These are phyloP conservation scores for Prunella strophiata DNA, from an alignment of 2,797 vertebrate species.

Conservation along the genomic window DNA sequence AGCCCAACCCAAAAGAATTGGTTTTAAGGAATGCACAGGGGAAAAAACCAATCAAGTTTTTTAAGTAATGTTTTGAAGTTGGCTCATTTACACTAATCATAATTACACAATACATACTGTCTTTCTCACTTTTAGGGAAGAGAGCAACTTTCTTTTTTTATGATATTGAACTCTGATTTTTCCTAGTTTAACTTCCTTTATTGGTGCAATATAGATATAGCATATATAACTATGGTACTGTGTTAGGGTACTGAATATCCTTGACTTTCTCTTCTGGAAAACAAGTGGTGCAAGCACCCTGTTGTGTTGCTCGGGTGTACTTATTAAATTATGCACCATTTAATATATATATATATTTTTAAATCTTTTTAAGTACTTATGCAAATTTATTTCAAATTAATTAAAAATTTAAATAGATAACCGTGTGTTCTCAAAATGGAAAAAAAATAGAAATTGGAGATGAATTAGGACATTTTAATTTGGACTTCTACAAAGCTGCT, in stretches of 20 bases:
- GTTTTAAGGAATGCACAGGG: not conserved
- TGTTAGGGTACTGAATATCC: not conserved
- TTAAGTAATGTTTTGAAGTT: not conserved
- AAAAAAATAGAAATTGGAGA: not conserved
- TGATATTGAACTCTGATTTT: not conserved
- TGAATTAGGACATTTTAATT: not conserved
- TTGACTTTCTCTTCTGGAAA: not conserved
- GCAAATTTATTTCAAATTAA: not conserved
- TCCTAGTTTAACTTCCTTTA: not conserved
- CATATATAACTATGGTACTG: not conserved
- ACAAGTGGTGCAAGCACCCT: not conserved
- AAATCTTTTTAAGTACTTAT: not conserved
- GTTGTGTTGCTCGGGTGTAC: not conserved
- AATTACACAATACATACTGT: not conserved
- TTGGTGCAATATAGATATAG: not conserved
- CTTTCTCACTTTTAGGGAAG: not conserved
- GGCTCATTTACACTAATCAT: not conserved
- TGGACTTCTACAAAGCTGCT: not conserved
- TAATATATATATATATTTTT: not conserved
- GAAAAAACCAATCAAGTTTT: not conserved
- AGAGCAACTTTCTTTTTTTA: not conserved
- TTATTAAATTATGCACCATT: not conserved
- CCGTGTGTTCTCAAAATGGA: not conserved
- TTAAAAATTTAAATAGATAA: not conserved
- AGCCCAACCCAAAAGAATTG: not conserved